phyloP scores from a whole-genome alignment of 1,140 invertebrate genomes.

The Ostrea denselamellosa region DNA sequence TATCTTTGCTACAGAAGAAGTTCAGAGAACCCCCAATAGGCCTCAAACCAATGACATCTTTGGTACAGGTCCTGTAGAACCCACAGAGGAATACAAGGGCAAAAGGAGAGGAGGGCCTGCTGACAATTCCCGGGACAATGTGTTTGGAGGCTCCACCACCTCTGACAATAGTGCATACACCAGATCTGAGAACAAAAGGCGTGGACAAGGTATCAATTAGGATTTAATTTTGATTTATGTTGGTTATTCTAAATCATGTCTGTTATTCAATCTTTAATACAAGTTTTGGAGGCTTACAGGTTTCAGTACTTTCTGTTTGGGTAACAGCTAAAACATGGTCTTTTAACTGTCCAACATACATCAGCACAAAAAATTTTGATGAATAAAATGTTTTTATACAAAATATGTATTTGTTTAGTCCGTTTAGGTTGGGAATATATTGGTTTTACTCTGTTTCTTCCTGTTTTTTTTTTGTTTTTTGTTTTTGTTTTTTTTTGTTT shows the following conservation, averaged over 20 bases:
- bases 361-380: too few relatives aligned
- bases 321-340: neutral
- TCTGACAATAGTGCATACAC: neutral
- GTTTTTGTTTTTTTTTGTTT: too few relatives aligned
- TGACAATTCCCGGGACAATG: constrained; percentile 43
- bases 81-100: constrained; percentile 28
- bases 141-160: constrained; percentile 31
- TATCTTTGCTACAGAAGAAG: constrained; percentile 80
- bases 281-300: neutral
- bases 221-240: neutral
- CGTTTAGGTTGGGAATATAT: too few relatives aligned
- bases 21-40: constrained; percentile 44
- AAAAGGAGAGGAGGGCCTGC: constrained; percentile 38
- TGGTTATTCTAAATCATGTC: neutral
- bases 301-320: neutral
- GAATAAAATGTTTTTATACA: too few relatives aligned
- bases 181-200: constrained; percentile 28
- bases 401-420: too few relatives aligned
- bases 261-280: neutral
- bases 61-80: constrained; percentile 36
- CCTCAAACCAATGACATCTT: constrained; percentile 47
- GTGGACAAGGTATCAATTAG: constrained; percentile 36
- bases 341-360: too few relatives aligned
- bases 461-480: too few relatives aligned
- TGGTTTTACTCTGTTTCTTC: too few relatives aligned